Percentiles rank a stretch among this genome's conserved stretches.
phyloP scores from a whole-genome alignment of 2,888 invertebrate genomes.

The Poecilus cupreus region DNA sequence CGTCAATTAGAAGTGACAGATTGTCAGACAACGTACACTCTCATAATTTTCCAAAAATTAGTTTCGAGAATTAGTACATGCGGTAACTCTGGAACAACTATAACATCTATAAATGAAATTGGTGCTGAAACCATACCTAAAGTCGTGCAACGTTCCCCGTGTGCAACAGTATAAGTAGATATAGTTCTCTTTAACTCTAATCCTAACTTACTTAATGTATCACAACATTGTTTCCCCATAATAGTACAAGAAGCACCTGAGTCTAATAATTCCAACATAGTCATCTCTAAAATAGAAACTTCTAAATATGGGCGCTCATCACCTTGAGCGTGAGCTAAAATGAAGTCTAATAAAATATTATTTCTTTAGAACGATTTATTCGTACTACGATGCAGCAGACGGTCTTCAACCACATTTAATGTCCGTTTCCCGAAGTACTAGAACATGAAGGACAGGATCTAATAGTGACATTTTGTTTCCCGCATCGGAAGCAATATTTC shows the following conservation, averaged over 20 bases:
- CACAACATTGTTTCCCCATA: background rate
- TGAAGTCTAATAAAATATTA: background rate
- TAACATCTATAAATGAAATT: no score
- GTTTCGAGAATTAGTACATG: no score
- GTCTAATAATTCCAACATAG: background rate
- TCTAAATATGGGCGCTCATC: background rate
- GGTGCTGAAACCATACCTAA: background rate
- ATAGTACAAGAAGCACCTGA: background rate
- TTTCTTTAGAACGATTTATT: background rate
- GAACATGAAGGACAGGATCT: background rate
- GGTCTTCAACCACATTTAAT: background rate
- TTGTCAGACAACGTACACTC: no score
- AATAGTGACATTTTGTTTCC: background rate
- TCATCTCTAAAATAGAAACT: background rate
- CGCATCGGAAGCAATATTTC: background rate
- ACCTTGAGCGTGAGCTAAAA: background rate
- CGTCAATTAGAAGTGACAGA: no score
- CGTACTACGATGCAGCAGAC: background rate
- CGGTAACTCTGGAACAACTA: no score
- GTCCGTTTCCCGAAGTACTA: background rate
- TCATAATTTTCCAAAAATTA: no score
- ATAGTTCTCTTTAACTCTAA: background rate
- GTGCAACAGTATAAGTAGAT: background rate
- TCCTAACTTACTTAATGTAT: background rate
- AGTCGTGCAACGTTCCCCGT: background rate